Evolutionary conservation across 2,888 invertebrate species (phyloP), one percentile per base, ranked within the genome.

Genomic region (Conchocele bisecta): DNA sequence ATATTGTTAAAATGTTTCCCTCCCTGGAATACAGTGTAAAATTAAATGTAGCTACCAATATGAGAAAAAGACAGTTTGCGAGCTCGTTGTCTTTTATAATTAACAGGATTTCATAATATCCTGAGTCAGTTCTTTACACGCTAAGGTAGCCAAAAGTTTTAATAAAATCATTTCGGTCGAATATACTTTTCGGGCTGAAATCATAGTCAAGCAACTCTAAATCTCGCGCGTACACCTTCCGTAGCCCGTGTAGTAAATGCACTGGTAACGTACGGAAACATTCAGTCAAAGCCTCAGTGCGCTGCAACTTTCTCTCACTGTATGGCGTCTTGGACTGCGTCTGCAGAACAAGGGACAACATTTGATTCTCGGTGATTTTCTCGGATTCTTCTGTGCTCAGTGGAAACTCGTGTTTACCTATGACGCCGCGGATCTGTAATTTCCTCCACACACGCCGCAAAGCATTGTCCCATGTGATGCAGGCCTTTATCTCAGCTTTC

Each of bases 161-260:
- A 20, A 4, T 15, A 2, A 4, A 4, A 11, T 15, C 6, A 17
- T 3, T 29, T 26, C 51, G 17, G n/a, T 51, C 35, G 22, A 51
- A 51, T 20, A 51, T 31, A 31, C 35, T 6, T 2, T 31, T 35
- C 17, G 51, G 51, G 22, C 31, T 51, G 44, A 37, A 48, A 4
- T 76, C 67, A 44, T 73, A 76, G 42, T 73, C 73, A 37, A 76
- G 73, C 22, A 76, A 46, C 9, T 69, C 61, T 63, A 76, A 76
- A 39, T 76, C 76, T 31, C 29, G 42, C 26, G 48, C 26, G 48
- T 56, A 76, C 4, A 59, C 58, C 5, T 13, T 5, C 44, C 46
- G 37, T 13, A 76, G 29, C 28, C 59, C 44, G 7, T 63, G 22
- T 28, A 76, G 29, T 6, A 57, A 37, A 6, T 46, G 28, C 39